Conservation (phyloP, 37 sponge, comb jelly and placozoan species). For the Bolinopsis microptera region DNA sequence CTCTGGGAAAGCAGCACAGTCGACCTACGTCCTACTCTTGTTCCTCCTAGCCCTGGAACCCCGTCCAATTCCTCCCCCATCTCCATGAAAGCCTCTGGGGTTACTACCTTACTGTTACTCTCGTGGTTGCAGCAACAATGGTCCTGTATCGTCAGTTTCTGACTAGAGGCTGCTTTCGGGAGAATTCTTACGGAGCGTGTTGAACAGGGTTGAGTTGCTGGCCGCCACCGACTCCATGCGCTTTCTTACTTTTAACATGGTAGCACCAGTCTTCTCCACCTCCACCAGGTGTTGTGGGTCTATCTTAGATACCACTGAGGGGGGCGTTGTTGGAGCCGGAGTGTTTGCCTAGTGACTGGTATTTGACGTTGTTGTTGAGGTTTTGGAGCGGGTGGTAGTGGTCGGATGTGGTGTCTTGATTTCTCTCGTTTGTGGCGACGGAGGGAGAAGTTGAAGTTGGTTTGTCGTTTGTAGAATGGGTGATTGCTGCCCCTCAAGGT, state of each 20-base stretch:
- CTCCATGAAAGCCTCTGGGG: background rate
- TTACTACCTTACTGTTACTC: background rate
- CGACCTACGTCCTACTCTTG: background rate
- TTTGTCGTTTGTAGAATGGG: background rate
- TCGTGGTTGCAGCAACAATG: background rate
- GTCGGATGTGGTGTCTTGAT: background rate
- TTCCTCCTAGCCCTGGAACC: background rate
- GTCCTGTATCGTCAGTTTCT: conserved; percentile 1
- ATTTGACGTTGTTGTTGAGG: conserved; percentile 46
- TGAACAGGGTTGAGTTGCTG: background rate
- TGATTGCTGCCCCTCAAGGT: too few relatives aligned
- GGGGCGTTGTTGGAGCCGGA: conserved; percentile 1
- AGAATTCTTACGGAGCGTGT: background rate
- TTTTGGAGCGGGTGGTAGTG: conserved; percentile 57
- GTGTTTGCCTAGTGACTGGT: conserved; percentile 8
- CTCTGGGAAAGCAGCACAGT: background rate
- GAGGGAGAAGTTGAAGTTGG: background rate
- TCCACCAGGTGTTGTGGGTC: background rate
- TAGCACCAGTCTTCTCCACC: background rate
- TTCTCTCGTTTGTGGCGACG: background rate
- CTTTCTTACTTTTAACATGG: conserved; percentile 13
- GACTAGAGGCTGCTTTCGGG: background rate
- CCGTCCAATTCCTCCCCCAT: background rate
- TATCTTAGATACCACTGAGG: background rate
- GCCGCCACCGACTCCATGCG: conserved; percentile 23